Conservation (phyloP, 2,888 invertebrate genomes). For the Stegana nigrithorax region DNA sequence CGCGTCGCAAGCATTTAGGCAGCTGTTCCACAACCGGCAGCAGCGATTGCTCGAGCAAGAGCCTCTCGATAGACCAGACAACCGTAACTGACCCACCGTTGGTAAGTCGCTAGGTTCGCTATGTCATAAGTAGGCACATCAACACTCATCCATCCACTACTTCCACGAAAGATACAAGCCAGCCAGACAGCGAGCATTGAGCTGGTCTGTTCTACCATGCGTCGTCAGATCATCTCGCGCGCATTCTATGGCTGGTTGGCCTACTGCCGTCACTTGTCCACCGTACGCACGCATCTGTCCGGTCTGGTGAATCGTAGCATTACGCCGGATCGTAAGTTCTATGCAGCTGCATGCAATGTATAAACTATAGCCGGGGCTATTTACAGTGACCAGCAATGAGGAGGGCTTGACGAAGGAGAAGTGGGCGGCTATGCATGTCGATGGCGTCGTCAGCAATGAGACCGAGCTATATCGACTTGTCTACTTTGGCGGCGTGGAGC, state of each 20-base stretch:
- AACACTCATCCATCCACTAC: background rate
- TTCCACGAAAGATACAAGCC: constrained; percentile 38
- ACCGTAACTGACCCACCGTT: constrained; percentile 49
- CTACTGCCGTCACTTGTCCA: constrained; percentile 91
- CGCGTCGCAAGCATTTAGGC: constrained; percentile 70
- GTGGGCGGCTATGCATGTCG: constrained; percentile 79
- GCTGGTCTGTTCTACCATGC: constrained; percentile 93
- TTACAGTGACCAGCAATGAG: constrained; percentile 72
- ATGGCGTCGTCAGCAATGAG: constrained; percentile 74
- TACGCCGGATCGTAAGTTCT: constrained; percentile 72
- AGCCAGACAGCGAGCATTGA: constrained; percentile 74
- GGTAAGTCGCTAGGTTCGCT: constrained; percentile 26
- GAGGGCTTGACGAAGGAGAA: constrained; percentile 81
- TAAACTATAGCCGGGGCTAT: too few species aligned
- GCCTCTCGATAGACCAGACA: constrained; percentile 68
- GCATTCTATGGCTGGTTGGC: constrained; percentile 98
- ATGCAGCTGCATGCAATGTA: background rate
- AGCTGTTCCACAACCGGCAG: constrained; percentile 76
- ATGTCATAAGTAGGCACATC: background rate
- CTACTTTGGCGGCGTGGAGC: constrained; percentile 88
- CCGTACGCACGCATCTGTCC: constrained; percentile 91
- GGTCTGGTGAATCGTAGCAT: constrained; percentile 85
- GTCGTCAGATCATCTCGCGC: constrained; percentile 91
- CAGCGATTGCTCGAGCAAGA: constrained; percentile 75
- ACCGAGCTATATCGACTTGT: constrained; percentile 84